These are phyloP conservation scores for Phyto melanocephala DNA, from an alignment of 2,888 invertebrate genomes.

Conservation along the genomic window DNA sequence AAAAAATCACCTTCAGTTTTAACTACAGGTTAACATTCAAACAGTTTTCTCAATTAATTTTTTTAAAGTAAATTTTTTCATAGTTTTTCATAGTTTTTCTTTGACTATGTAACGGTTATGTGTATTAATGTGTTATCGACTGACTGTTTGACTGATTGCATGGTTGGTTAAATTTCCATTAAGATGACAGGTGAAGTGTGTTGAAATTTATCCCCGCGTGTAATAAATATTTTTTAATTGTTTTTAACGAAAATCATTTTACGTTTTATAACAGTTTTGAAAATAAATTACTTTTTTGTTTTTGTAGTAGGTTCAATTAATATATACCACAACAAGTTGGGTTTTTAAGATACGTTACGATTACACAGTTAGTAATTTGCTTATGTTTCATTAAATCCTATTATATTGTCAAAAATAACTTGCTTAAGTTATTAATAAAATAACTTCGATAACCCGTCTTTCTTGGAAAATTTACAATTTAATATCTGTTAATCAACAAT, in stretches of 20 bases:
- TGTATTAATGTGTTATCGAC: conserved; percentile 32
- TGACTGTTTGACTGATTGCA: conserved; percentile 21
- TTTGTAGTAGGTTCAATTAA: neutral
- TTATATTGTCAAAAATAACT: conserved; percentile 18
- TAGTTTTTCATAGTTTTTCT: neutral
- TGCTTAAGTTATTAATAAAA: neutral
- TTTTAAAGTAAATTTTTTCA: conserved; percentile 16
- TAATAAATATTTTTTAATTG: neutral
- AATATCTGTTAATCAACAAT: too few species aligned
- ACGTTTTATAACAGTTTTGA: neutral
- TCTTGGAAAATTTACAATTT: too few species aligned
- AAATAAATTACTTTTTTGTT: neutral
- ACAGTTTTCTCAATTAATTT: conserved; percentile 3
- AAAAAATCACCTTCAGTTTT: conserved; percentile 33
- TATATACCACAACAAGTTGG: neutral
- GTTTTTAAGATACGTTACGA: neutral
- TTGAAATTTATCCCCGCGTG: conserved; percentile 25
- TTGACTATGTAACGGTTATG: conserved; percentile 6
- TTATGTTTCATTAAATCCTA: conserved; percentile 28
- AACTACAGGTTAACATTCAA: conserved; percentile 52
- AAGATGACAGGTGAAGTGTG: conserved; percentile 62
- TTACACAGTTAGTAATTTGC: conserved; percentile 9
- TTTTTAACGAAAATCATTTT: conserved; percentile 41
- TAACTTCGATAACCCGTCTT: too few species aligned
- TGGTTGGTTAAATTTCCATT: conserved; percentile 52